phyloP scores from a whole-genome alignment of 2,113 vertebrate species.

The Labrus mixtus region DNA sequence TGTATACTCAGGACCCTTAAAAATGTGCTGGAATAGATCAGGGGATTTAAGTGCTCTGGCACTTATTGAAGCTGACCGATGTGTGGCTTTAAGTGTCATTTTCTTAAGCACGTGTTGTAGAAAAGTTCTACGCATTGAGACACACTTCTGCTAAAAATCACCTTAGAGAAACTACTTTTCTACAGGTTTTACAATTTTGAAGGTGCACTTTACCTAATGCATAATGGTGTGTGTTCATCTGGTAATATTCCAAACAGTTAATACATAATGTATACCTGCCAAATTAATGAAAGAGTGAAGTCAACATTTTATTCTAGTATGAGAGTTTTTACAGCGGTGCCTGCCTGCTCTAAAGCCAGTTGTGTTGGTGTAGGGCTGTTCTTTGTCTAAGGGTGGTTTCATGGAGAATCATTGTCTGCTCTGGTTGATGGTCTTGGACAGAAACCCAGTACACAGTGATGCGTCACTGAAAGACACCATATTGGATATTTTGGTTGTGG shows the following conservation, averaged over 20 bases:
- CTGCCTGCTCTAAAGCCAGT: background rate
- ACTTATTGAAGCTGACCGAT: background rate
- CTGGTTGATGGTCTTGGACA: constrained; percentile 9
- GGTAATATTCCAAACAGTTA: background rate
- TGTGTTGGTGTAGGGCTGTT: constrained; percentile 7
- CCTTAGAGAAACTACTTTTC: constrained; percentile 2
- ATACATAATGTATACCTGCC: background rate
- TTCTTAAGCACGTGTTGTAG: background rate
- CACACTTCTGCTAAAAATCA: background rate
- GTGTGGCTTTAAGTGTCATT: background rate
- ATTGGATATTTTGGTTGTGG: background rate
- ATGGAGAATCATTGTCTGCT: constrained; percentile 15
- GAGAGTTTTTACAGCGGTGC: constrained; percentile 16
- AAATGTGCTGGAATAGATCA: background rate
- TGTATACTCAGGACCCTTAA: background rate
- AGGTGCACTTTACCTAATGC: constrained; percentile 12
- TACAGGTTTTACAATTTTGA: constrained; percentile 1
- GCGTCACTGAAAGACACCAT: constrained; percentile 1
- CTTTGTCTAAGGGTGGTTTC: constrained; percentile 4
- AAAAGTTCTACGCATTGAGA: constrained; percentile 5
- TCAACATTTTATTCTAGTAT: background rate
- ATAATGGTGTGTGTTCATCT: background rate
- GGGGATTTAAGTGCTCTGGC: background rate
- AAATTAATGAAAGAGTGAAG: constrained; percentile 8
- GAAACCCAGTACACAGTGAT: background rate